Evolutionary conservation across 2,797 vertebrate genomes (phyloP).

Genomic region (Aldrovandia affinis): DNA sequence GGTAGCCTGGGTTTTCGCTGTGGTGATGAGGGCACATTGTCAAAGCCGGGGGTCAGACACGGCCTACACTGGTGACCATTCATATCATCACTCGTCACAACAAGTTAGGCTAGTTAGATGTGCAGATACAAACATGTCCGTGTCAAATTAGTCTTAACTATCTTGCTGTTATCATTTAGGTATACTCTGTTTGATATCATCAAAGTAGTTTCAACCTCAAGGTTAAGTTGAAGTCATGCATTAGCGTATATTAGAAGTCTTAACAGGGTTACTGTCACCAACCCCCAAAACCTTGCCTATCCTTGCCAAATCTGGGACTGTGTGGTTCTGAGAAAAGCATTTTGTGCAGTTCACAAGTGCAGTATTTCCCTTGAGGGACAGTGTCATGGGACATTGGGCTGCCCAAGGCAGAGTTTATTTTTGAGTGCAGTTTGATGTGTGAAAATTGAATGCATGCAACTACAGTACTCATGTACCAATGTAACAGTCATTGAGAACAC

Average conservation of each 20-base stretch:
- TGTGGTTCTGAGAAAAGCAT: neutral
- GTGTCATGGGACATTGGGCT: slow-evolving; percentile 22
- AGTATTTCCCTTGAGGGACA: neutral
- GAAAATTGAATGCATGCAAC: slow-evolving; percentile 44
- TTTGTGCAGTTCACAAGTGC: neutral
- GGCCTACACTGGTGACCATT: neutral
- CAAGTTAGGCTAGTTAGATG: neutral
- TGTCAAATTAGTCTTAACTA: neutral
- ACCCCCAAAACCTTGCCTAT: neutral
- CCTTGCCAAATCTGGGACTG: neutral
- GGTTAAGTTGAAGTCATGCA: neutral
- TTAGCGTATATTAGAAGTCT: neutral
- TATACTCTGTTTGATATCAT: neutral
- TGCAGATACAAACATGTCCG: too few relatives aligned
- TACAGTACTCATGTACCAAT: slow-evolving; percentile 17
- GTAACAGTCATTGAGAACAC: slow-evolving; percentile 47
- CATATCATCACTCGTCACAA: neutral
- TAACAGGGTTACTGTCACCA: neutral
- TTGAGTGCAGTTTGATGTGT: slow-evolving; percentile 21
- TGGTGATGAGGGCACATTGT: neutral
- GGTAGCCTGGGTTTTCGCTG: neutral
- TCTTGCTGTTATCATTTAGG: neutral
- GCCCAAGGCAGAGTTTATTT: slow-evolving; percentile 13
- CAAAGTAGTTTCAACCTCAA: neutral
- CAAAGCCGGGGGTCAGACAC: neutral